A percentile compares a stretch with the other conserved stretches of the same genome.
phyloP scores from a whole-genome alignment of 2,113 vertebrate genomes.

The Trichomycterus rosablanca region DNA sequence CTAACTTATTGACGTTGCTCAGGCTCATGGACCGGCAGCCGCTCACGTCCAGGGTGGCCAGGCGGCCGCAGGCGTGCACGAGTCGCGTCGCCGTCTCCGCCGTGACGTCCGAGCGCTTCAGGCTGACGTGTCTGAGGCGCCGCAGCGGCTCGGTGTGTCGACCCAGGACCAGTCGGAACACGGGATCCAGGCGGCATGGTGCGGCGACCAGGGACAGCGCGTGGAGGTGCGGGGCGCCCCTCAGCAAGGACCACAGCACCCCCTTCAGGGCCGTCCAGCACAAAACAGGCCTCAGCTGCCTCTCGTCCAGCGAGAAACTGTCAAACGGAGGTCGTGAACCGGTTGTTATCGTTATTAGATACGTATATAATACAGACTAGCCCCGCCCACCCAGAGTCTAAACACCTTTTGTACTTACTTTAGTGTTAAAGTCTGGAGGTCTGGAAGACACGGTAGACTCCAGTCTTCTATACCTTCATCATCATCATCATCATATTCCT shows the following conservation, averaged over 20 bases:
- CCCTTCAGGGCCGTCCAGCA: slow-evolving; percentile 57
- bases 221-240: slow-evolving; percentile 57
- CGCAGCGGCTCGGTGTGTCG: slow-evolving; percentile 9
- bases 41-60: slow-evolving; percentile 58
- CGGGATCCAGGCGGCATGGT: slow-evolving; percentile 58
- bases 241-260: slow-evolving; percentile 54
- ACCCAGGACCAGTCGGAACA: slow-evolving; percentile 51
- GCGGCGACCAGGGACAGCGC: slow-evolving; percentile 60
- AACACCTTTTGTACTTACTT: slow-evolving; percentile 55
- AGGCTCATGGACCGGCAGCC: slow-evolving; percentile 60
- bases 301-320: slow-evolving; percentile 61
- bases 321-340: too few species aligned
- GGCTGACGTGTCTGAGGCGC: slow-evolving; percentile 33
- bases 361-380: too few species aligned
- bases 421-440: slow-evolving; percentile 58
- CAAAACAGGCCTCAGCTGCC: slow-evolving; percentile 51
- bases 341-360: too few species aligned
- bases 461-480: slow-evolving; percentile 29
- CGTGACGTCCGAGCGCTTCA: slow-evolving; percentile 55
- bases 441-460: slow-evolving; percentile 52
- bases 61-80: slow-evolving; percentile 41
- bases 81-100: slow-evolving; percentile 47
- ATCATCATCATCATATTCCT: slow-evolving; percentile 25
- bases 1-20: slow-evolving; percentile 32
- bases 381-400: too few species aligned